Evolutionary conservation across 2,888 invertebrate species (phyloP), one percentile per base, ranked within the genome.

Genomic region (Diarsia dahlii): DNA sequence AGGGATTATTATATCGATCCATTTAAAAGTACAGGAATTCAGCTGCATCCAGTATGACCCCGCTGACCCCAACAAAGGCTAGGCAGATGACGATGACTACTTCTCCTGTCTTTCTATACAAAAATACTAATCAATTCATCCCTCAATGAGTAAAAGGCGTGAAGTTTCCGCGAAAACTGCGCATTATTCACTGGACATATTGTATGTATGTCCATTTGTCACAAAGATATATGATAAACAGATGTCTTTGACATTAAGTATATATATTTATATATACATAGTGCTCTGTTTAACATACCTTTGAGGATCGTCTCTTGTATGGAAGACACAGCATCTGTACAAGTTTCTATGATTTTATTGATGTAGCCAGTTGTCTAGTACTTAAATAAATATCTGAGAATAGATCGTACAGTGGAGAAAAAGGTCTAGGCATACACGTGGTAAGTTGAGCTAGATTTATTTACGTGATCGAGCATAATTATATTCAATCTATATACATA

Each of bases 221-320:
- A 72, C 85, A 85, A 86, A 86, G 79, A 71, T 54, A 34, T 80
- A 85, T 85, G 86, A 48, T 79, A 85, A 85, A 12, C 54, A 83
- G 69, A 15, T 4, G 1, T 64, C 78, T 84, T 76, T 84, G 78
- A 71, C 0, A 64, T 71, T 54, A 28, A 28, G 28, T 28, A 28
- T 28, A 28, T 28, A 28, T 28, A 28, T 28, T 28, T 28, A 39
- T 15, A 58, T 28, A 58, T 58, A 28, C 62, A 23, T 28, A 65
- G 46, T 62, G 20, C 58, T 54, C n/a, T 50, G 65, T 63, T 83
- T 79, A 23, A 12, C 84, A 84, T 79, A 62, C 45, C 75, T 83
- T 82, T 81, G 79, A 45, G 46, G 18, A 71, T 48, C 20, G 45
- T 9, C 15, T 46, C 52, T 28, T 18, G 45, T 48, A 45, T 18